Evolutionary conservation across 2,797 vertebrate species (phyloP).

Genomic region (Brachymystax lenok): DNA sequence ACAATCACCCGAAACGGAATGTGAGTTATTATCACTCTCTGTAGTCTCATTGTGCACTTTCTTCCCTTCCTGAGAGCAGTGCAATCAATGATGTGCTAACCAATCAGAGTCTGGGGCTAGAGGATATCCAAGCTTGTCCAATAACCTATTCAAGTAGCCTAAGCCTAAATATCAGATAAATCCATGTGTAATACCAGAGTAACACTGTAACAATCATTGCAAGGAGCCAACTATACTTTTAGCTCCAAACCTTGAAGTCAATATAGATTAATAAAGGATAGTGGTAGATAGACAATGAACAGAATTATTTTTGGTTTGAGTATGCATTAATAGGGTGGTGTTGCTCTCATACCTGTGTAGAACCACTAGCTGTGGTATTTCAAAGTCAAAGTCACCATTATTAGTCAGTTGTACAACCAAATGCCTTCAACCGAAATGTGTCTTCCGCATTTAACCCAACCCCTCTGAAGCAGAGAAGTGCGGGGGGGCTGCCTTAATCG

Average conservation of each 20-base stretch:
- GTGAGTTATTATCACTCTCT: slow-evolving; percentile 4
- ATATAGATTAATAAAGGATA: background rate
- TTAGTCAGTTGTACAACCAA: no score
- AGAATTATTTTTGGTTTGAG: background rate
- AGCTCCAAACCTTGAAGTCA: background rate
- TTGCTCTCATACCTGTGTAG: background rate
- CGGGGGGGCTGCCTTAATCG: no score
- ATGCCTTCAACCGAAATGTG: no score
- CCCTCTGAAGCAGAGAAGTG: no score
- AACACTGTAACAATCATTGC: slow-evolving; percentile 7
- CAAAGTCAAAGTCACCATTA: no score
- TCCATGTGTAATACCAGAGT: background rate
- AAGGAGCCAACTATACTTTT: background rate
- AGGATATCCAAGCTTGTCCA: slow-evolving; percentile 15
- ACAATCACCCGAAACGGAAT: slow-evolving; percentile 21
- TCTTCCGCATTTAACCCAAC: no score
- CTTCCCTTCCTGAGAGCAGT: background rate
- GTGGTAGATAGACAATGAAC: background rate
- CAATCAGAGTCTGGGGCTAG: slow-evolving; percentile 21
- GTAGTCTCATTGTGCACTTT: slow-evolving; percentile 12
- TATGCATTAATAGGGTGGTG: background rate
- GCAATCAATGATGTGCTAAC: slow-evolving; percentile 23
- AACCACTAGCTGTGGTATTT: slow-evolving; percentile 1
- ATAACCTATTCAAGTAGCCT: no score
- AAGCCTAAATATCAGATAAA: no score